Conservation (phyloP, 2,797 vertebrate genomes). For the Anas bahamensis region DNA sequence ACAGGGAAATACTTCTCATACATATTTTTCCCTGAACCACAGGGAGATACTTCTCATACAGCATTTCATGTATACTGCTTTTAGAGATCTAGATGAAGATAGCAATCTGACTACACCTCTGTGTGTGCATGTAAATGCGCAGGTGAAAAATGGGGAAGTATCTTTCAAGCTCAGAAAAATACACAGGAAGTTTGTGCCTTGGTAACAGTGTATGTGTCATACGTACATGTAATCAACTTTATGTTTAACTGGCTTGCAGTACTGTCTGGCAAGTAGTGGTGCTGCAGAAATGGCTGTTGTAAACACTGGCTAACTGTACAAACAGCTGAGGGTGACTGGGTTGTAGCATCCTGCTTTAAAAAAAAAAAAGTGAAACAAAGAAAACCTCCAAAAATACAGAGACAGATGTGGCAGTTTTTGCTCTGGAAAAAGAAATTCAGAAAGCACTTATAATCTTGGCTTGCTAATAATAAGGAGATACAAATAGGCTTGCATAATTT, state of each 20-base stretch:
- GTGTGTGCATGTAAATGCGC: not conserved
- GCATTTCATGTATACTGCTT: not conserved
- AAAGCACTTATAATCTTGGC: conserved; percentile 23
- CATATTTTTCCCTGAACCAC: not conserved
- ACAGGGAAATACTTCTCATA: not conserved
- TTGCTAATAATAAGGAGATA: conserved; percentile 54
- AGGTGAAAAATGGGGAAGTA: not conserved
- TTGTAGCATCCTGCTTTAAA: not conserved
- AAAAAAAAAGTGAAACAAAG: not conserved
- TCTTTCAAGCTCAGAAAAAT: not conserved
- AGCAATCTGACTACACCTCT: not conserved
- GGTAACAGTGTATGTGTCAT: conserved; percentile 32
- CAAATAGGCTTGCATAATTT: conserved; percentile 46
- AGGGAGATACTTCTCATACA: not conserved
- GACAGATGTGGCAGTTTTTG: not conserved
- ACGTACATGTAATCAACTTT: not conserved
- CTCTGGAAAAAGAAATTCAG: not conserved
- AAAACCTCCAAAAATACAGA: not conserved
- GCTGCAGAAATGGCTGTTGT: not conserved
- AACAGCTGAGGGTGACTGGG: conserved; percentile 11
- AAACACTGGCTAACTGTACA: conserved; percentile 10
- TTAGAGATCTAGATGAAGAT: not conserved
- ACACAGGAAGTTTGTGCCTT: not conserved
- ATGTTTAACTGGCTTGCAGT: not conserved
- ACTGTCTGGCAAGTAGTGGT: conserved; percentile 23